Conservation (phyloP, 2,113 vertebrate species). For the Cyanoramphus novaezelandiae region DNA sequence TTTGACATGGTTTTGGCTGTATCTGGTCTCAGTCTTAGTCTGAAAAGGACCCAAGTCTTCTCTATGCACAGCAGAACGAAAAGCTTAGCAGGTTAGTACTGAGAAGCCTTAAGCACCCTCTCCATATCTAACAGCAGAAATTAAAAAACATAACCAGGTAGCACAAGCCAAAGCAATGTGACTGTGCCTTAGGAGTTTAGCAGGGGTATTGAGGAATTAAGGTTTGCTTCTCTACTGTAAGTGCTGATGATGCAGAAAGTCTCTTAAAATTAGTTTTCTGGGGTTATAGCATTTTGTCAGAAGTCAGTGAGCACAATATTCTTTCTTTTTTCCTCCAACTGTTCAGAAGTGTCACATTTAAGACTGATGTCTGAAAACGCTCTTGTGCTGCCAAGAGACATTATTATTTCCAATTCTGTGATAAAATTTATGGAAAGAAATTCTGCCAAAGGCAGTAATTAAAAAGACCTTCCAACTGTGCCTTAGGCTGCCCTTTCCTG, state of each 20-base stretch:
- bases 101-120: neutral
- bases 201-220: neutral
- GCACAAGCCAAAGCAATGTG: neutral
- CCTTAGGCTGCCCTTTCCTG: neutral
- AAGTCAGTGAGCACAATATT: neutral
- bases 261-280: neutral
- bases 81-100: neutral
- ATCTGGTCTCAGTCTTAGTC: neutral
- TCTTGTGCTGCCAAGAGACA: neutral
- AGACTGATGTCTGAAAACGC: neutral
- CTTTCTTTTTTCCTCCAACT: neutral
- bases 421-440: conserved; percentile 16
- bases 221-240: neutral
- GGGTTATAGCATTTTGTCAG: neutral
- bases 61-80: neutral
- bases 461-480: conserved; percentile 12
- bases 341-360: neutral
- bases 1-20: neutral
- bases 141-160: neutral
- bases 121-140: neutral
- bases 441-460: conserved; percentile 27
- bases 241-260: neutral
- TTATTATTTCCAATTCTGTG: conserved; percentile 30
- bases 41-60: neutral
- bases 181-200: neutral